Conservation (phyloP, 2,888 invertebrate species). For the Syrista parreyssii region DNA sequence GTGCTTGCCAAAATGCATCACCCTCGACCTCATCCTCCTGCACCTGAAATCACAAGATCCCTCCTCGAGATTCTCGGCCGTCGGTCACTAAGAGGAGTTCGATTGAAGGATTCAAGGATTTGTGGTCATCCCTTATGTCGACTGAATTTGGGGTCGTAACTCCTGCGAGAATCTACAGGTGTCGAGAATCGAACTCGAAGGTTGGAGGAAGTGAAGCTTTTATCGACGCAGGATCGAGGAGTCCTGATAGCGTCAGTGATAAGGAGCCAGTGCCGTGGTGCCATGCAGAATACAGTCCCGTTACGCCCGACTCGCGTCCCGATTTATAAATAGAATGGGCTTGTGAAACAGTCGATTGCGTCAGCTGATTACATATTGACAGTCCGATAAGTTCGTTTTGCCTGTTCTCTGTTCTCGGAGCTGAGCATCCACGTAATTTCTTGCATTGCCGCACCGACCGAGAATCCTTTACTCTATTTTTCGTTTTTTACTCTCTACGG, state of each 20-base stretch:
- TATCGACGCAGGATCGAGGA: background rate
- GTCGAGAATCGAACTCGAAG: constrained; percentile 29
- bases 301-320: constrained; percentile 14
- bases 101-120: too few relatives aligned
- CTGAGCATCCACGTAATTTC: background rate
- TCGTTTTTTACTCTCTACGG: background rate
- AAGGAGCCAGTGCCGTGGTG: background rate
- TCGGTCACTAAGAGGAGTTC: too few relatives aligned
- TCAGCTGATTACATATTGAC: constrained; percentile 63
- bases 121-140: background rate
- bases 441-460: background rate
- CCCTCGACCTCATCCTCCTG: background rate
- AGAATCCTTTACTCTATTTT: background rate
- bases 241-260: background rate
- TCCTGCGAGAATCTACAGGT: background rate
- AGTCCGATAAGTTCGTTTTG: constrained; percentile 46
- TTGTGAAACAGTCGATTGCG: constrained; percentile 28
- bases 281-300: constrained; percentile 5
- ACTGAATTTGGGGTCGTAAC: background rate
- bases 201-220: constrained; percentile 31
- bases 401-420: background rate
- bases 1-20: background rate
- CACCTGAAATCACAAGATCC: background rate
- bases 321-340: constrained; percentile 37
- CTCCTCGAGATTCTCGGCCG: background rate